Percentiles rank a stretch among this genome's conserved stretches.
Conservation (phyloP, 2,888 invertebrate species). For the Lasiommata megera region DNA sequence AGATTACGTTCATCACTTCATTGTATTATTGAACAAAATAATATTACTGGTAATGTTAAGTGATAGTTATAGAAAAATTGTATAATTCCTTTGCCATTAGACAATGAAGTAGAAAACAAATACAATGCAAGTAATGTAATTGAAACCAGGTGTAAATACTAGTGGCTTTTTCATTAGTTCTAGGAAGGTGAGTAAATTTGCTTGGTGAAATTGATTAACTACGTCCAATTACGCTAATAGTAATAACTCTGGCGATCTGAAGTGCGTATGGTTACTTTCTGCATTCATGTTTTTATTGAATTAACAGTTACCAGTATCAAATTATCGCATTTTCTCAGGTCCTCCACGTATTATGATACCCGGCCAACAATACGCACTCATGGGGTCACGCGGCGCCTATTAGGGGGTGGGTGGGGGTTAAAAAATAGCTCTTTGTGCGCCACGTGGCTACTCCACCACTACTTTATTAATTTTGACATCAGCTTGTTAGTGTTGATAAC, state of each 20-base stretch:
- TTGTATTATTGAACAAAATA: too few relatives aligned
- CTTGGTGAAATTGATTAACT: too few relatives aligned
- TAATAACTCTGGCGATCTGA: too few relatives aligned
- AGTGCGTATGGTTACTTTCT: not conserved
- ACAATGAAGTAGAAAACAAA: too few relatives aligned
- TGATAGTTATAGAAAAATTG: too few relatives aligned
- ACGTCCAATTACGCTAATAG: not conserved
- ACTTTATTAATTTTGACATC: conserved; percentile 70
- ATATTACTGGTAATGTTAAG: too few relatives aligned
- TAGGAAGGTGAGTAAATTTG: too few relatives aligned
- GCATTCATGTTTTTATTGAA: conserved; percentile 9
- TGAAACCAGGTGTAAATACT: too few relatives aligned
- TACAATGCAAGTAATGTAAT: too few relatives aligned
- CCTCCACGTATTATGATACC: conserved; percentile 20
- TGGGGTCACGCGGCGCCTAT: conserved; percentile 65
- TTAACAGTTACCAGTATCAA: conserved; percentile 31
- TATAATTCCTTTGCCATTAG: too few relatives aligned
- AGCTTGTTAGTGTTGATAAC: conserved; percentile 56
- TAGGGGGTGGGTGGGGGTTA: conserved; percentile 50
- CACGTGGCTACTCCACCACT: conserved; percentile 68
- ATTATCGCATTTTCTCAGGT: conserved; percentile 34
- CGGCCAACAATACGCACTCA: conserved; percentile 55
- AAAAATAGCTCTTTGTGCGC: conserved; percentile 49
- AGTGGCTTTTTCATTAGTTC: too few relatives aligned
- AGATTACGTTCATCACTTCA: too few relatives aligned